A percentile compares a stretch with the other conserved stretches of the same genome.
Evolutionary conservation across 2,888 invertebrate species (phyloP).

Genomic region (Ormyrus nitidulus): DNA sequence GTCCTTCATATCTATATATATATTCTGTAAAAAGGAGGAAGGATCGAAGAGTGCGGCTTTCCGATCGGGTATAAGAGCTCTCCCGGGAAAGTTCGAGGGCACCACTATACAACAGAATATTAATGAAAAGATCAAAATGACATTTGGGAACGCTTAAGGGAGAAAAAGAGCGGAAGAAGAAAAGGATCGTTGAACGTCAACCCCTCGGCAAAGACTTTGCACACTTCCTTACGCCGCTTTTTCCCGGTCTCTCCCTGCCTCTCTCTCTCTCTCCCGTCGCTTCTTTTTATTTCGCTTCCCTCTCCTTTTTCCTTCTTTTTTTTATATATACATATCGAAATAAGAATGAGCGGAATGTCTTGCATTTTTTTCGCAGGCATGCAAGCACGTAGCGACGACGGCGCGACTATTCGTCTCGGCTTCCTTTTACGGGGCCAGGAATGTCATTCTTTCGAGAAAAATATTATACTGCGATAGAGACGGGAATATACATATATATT

Average conservation of each 20-base stretch:
- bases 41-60: constrained; percentile 11
- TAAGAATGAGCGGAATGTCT: constrained; percentile 44
- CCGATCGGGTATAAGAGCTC: constrained; percentile 43
- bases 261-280: neutral
- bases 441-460: constrained; percentile 25
- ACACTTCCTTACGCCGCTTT: constrained; percentile 1
- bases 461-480: constrained; percentile 19
- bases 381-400: neutral
- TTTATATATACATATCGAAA: constrained; percentile 14
- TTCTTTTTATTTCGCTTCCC: neutral
- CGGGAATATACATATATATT: too few species aligned
- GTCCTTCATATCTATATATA: neutral
- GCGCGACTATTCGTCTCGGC: constrained; percentile 12
- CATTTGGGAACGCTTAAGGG: constrained; percentile 50
- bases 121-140: constrained; percentile 57
- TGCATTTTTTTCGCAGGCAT: constrained; percentile 41
- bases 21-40: neutral
- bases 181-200: constrained; percentile 11
- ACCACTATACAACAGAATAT: constrained; percentile 42
- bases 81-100: constrained; percentile 27
- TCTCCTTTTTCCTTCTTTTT: neutral
- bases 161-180: neutral
- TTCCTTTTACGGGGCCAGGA: constrained; percentile 9
- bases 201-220: constrained; percentile 11
- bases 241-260: neutral